phyloP scores from a whole-genome alignment of 2,888 invertebrate genomes.

The Pseudoips prasinana region DNA sequence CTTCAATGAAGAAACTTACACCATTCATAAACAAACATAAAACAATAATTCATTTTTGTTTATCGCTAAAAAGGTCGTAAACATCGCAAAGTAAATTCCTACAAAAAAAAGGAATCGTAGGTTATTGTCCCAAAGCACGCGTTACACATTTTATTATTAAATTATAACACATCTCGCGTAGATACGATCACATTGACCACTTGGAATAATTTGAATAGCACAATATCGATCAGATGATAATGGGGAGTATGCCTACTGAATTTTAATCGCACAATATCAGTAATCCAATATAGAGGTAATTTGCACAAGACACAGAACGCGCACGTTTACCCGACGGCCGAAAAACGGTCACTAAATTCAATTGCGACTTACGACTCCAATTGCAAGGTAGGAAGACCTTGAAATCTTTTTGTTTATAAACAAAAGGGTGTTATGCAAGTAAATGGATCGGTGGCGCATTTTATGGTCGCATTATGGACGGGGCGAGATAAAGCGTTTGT shows the following conservation, averaged over 20 bases:
- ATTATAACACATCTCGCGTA: constrained; percentile 45
- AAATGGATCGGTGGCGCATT: constrained; percentile 63
- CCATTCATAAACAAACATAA: too few relatives aligned
- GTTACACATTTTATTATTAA: constrained; percentile 49
- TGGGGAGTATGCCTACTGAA: constrained; percentile 43
- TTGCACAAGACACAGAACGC: constrained; percentile 17
- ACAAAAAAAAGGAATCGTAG: too few relatives aligned
- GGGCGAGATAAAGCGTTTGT: constrained; percentile 79
- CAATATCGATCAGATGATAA: constrained; percentile 42
- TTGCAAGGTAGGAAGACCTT: constrained; percentile 64
- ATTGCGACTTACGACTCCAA: constrained; percentile 35
- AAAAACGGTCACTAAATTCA: constrained; percentile 59
- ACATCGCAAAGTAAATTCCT: too few relatives aligned
- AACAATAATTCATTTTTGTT: too few relatives aligned
- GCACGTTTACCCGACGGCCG: constrained; percentile 49
- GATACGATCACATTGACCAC: constrained; percentile 34
- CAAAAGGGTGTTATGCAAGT: constrained; percentile 78
- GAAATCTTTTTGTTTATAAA: constrained; percentile 78
- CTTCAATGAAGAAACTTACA: too few relatives aligned
- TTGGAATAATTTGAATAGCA: constrained; percentile 34
- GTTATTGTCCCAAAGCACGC: constrained; percentile 35
- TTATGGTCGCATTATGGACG: constrained; percentile 76
- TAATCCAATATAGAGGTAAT: constrained; percentile 26
- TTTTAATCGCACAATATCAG: constrained; percentile 49
- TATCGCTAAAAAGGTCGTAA: too few relatives aligned